Evolutionary conservation across 1,140 invertebrate genomes (phyloP), one percentile per base, ranked within the genome.

Genomic region (Ceratitis capitata): DNA sequence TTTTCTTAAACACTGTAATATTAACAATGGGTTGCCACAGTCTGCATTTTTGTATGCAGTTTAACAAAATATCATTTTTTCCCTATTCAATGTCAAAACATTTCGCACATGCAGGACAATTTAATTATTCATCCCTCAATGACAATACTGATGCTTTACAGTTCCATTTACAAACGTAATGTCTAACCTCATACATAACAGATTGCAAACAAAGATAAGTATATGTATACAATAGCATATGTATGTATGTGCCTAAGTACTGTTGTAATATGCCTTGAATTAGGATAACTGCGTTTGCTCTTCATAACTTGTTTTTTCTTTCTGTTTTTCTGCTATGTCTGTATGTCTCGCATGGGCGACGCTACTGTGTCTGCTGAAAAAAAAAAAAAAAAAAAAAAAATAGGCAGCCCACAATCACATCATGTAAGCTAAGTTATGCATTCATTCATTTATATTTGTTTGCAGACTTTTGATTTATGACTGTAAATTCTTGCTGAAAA

Each of bases 391-490:
- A n/a, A 10, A 56, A 69, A 61, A 56, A 56, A 64, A 26, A 64
- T 3, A 23, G 4, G 19, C 51, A 23, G 9, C 2, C 6, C 58
- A 35, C 29, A 64, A 23, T 14, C 58, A 32, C 14, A 56, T 6
- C 26, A 32, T 23, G 14, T 16, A 7, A 1, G 61, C 61, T 19
- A 5, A 69, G 61, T 78, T 45, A 78, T 78, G 39, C 69, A 45
- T 47, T 78, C 39, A 26, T 47, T 78, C 69, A 26, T 47, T 78
- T 39, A 78, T 78, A 45, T 45, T 45, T 45, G 69, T 78, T 78
- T 45, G 69, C 39, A 26, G 14, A 78, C 19, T 78, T 78, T 78
- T 47, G 69, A 78, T 78, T 78, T 78, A 78, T 78, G 69, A 47
- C 39, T 45, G 23, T 23, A 78, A 26, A 45, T 78, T 45, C 69